These are phyloP conservation scores for Typhlichthys subterraneus DNA, from an alignment of 2,797 vertebrate genomes.

Conservation along the genomic window DNA sequence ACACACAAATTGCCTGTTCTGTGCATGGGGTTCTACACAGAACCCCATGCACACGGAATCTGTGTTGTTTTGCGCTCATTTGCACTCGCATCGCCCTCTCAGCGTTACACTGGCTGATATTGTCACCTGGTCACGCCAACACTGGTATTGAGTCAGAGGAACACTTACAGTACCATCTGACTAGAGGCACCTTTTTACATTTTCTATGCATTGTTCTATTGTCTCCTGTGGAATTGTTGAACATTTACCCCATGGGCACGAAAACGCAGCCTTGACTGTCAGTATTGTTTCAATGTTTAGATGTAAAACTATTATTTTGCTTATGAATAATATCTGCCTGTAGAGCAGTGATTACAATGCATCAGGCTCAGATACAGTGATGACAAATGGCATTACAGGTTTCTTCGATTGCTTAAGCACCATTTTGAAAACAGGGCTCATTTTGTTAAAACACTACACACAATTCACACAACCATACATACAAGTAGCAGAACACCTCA, in stretches of 20 bases:
- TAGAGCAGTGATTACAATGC: constrained; percentile 23
- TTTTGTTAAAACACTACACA: too few species aligned
- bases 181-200: not conserved
- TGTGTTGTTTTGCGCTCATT: too few species aligned
- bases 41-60: too few species aligned
- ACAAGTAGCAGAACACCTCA: too few species aligned
- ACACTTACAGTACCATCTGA: not conserved
- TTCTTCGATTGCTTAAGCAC: too few species aligned
- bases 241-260: constrained; percentile 33
- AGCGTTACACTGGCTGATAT: too few species aligned
- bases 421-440: too few species aligned
- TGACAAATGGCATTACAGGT: not conserved
- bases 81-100: too few species aligned
- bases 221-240: constrained; percentile 18
- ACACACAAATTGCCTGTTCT: not conserved
- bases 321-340: constrained; percentile 26
- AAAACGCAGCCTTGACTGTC: constrained; percentile 7
- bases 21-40: not conserved
- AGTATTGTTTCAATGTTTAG: constrained; percentile 24
- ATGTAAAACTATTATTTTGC: constrained; percentile 27
- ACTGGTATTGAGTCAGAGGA: too few species aligned
- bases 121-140: too few species aligned
- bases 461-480: too few species aligned
- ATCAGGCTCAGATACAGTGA: constrained; percentile 20
- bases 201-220: too few species aligned